These are phyloP conservation scores for Cryptocephalus primarius DNA, from an alignment of 2,888 invertebrate genomes.

Conservation along the genomic window DNA sequence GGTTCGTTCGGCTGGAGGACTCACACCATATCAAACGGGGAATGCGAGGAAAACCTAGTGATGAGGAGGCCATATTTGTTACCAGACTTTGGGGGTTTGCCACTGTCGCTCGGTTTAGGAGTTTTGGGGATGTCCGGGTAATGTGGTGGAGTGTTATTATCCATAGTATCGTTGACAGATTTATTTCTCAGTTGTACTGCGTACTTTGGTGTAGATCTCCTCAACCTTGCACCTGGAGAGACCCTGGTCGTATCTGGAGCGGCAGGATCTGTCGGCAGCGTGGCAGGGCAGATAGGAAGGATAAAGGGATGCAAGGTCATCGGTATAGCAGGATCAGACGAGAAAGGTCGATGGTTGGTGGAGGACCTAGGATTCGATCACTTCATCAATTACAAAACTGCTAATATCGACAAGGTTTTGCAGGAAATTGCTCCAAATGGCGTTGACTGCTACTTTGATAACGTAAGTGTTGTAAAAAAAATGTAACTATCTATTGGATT, in stretches of 20 bases:
- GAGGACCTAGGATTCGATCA: constrained; percentile 54
- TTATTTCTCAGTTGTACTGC: constrained; percentile 49
- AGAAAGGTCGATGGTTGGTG: constrained; percentile 54
- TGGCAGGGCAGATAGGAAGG: constrained; percentile 69
- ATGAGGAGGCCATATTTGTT: constrained; percentile 45
- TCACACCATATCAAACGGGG: constrained; percentile 42
- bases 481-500: too few relatives aligned
- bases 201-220: constrained; percentile 61
- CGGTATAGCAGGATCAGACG: constrained; percentile 59
- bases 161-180: neutral
- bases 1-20: constrained; percentile 61
- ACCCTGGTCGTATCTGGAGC: constrained; percentile 62
- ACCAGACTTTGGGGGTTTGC: constrained; percentile 48
- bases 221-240: constrained; percentile 57
- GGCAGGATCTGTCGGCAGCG: constrained; percentile 65
- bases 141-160: neutral
- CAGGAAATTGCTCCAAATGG: constrained; percentile 53
- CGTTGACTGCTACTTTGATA: constrained; percentile 65
- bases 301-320: constrained; percentile 56
- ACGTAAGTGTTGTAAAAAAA: constrained; percentile 42
- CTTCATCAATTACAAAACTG: constrained; percentile 60
- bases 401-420: constrained; percentile 41
- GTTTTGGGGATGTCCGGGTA: constrained; percentile 64
- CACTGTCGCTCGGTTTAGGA: constrained; percentile 52
- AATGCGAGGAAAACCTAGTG: constrained; percentile 40